phyloP scores from a whole-genome alignment of 2,888 invertebrate genomes.

The Artemia sinica region DNA sequence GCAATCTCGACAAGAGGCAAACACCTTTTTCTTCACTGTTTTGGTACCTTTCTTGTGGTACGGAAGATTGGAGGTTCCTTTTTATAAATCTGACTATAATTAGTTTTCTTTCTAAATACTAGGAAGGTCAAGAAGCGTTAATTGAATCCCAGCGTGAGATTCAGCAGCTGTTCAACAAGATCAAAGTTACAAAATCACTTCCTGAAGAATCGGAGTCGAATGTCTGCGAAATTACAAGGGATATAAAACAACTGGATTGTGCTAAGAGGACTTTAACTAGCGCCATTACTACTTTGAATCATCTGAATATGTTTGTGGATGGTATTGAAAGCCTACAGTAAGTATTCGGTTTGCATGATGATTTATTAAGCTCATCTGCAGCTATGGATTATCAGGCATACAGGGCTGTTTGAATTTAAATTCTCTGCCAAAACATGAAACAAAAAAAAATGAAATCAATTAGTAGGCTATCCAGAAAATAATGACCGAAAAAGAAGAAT shows the following conservation, averaged over 20 bases:
- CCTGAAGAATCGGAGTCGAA: slow-evolving; percentile 86
- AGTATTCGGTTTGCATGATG: slow-evolving; percentile 24
- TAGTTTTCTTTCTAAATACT: neutral
- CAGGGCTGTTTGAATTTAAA: too few species aligned
- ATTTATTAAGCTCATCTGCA: too few species aligned
- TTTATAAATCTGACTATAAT: neutral
- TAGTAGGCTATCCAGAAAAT: too few species aligned
- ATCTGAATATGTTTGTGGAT: slow-evolving; percentile 89
- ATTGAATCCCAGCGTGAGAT: slow-evolving; percentile 74
- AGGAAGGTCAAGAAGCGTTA: slow-evolving; percentile 63
- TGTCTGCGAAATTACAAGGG: slow-evolving; percentile 82
- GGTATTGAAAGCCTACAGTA: slow-evolving; percentile 73
- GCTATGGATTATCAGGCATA: too few species aligned
- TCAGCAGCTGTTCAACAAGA: slow-evolving; percentile 65
- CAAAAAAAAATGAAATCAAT: too few species aligned
- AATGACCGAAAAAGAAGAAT: too few species aligned
- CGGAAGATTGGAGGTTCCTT: neutral
- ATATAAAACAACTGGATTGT: slow-evolving; percentile 93
- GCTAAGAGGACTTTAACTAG: slow-evolving; percentile 91
- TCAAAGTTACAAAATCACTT: slow-evolving; percentile 78
- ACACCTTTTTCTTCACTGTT: too few species aligned
- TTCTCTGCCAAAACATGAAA: too few species aligned
- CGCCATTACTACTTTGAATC: slow-evolving; percentile 92
- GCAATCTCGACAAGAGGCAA: too few species aligned
- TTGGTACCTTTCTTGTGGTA: neutral